A percentile compares a stretch with the other conserved stretches of the same genome.
phyloP scores from a whole-genome alignment of 2,797 vertebrate species.

The Lates japonicus region DNA sequence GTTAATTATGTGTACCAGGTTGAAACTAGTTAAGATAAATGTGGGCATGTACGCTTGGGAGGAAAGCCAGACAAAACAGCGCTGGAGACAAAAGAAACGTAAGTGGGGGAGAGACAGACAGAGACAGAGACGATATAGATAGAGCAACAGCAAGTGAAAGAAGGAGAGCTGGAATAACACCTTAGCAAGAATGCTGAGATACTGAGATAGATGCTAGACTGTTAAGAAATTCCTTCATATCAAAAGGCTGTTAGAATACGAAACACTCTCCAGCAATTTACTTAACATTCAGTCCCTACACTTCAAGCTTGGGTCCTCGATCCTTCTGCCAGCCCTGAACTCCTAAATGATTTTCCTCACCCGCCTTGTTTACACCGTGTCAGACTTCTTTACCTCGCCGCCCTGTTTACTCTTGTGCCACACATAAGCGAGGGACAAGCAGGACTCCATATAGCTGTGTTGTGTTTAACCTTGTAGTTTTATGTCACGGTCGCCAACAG shows the following conservation, averaged over 20 bases:
- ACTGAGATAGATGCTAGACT: neutral
- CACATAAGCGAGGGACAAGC: constrained; percentile 24
- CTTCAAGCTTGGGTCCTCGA: neutral
- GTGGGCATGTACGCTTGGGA: neutral
- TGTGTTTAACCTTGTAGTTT: constrained; percentile 42
- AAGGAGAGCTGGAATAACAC: constrained; percentile 17
- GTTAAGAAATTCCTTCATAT: constrained; percentile 16
- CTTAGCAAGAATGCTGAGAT: neutral
- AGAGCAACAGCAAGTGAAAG: constrained; percentile 12
- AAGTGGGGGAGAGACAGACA: neutral
- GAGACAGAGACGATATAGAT: neutral
- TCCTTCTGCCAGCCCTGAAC: neutral
- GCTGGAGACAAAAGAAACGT: neutral
- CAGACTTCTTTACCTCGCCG: neutral
- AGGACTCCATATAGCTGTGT: constrained; percentile 29
- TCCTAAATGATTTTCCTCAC: constrained; percentile 18
- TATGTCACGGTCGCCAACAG: constrained; percentile 42
- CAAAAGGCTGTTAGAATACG: constrained; percentile 12
- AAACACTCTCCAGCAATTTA: neutral
- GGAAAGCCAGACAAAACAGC: neutral
- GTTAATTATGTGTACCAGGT: neutral
- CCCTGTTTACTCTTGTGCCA: neutral
- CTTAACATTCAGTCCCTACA: constrained; percentile 9
- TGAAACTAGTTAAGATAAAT: neutral
- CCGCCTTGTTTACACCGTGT: constrained; percentile 24